Conservation (phyloP, 2,113 vertebrate genomes). For the Lanius ludovicianus region DNA sequence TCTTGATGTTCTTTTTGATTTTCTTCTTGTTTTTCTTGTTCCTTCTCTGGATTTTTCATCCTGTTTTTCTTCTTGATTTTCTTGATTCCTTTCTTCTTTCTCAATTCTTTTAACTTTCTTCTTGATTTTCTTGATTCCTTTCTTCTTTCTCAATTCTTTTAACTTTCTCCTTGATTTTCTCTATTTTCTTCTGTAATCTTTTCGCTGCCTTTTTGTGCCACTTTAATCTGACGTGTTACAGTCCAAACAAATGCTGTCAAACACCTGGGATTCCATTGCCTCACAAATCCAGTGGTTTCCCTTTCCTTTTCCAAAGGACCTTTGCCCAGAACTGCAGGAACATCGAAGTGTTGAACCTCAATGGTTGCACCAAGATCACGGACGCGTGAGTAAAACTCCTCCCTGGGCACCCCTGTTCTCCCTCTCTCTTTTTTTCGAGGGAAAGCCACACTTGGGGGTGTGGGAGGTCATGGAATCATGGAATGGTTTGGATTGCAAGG, state of each 20-base stretch:
- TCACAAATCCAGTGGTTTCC: neutral
- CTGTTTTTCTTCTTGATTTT: neutral
- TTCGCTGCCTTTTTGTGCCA: fast-evolving
- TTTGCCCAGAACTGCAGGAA: conserved; percentile 99
- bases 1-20: neutral
- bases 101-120: neutral
- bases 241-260: neutral
- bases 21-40: neutral
- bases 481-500: neutral
- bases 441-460: fast-evolving
- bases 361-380: conserved; percentile 98
- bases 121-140: neutral
- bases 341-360: conserved; percentile 94
- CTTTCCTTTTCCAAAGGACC: conserved; percentile 76
- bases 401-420: fast-evolving
- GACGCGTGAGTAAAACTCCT: conserved; percentile 81
- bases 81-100: neutral
- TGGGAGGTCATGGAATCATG: neutral
- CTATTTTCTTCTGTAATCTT: fast-evolving
- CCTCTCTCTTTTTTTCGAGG: neutral
- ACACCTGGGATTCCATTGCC: neutral
- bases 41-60: neutral
- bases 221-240: fast-evolving
- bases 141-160: neutral
- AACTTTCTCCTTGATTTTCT: neutral